Base-by-base conservation (phyloP, 2,113 vertebrate species). In the Galeopterus variegatus region DNA sequence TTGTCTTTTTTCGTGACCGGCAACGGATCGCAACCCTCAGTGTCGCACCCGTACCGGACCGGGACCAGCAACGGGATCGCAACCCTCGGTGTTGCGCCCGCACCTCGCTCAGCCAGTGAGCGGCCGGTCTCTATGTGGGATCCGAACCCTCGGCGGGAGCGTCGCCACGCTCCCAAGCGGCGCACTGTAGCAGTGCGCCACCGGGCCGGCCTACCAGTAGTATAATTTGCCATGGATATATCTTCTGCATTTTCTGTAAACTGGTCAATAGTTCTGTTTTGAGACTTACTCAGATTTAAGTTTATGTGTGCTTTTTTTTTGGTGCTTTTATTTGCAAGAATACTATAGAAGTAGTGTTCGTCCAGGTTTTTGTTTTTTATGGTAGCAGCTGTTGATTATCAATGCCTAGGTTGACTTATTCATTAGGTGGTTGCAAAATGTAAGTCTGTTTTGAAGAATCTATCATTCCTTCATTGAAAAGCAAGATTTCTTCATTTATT, bases 231-330 rank as follows among this genome's bases (percentile, higher is more conserved):
- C 31, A 3, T 79, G 45, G 17, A 64, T 73, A 13, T 92, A 5
- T 58, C 65, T 31, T 80, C 26, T 96, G 14, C 87, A 41, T 85
- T 95, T 58, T 73, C 45, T 65, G 15, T 73, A 60, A 89, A 67
- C 24, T 95, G 36, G 15, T 58, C 6, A 56, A 28, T 86, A 45
- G 76, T 67, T 95, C 11, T 90, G 60, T n/a, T 48, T 90, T 65
- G 36, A 91, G 65, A 92, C n/a, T 75, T 67, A 13, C 45, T 62
- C 41, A 91, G 6, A 62, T 70, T 89, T 65, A 36, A 67, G 33
- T 95, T 84, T 62, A 17, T 56, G 6, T 89, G 21, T 87, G 26
- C 50, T 81, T 41, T 65, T 91, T 94, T 79, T 94, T 81, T 58
- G 18, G 41, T 86, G 36, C 14, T 77, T 92, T 64, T 77, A 52